phyloP scores from a whole-genome alignment of 2,888 invertebrate species.

The Mesoligia furuncula region DNA sequence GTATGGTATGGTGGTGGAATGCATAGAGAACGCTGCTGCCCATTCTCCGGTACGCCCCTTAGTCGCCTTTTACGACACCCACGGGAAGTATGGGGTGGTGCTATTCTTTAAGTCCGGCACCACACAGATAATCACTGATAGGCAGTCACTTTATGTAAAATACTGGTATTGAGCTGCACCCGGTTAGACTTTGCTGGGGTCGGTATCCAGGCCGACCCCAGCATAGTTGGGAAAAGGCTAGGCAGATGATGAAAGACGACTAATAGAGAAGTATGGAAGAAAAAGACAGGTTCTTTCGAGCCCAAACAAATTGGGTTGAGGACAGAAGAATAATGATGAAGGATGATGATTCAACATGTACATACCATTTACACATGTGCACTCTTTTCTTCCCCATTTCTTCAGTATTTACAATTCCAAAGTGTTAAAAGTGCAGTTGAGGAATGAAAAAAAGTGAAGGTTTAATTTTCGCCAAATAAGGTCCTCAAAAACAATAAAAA shows the following conservation, averaged over 20 bases:
- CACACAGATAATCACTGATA: too few species aligned
- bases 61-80: too few species aligned
- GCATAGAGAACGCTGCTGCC: too few species aligned
- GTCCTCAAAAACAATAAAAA: slow-evolving; percentile 13
- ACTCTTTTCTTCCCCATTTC: neutral
- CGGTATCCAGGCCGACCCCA: too few species aligned
- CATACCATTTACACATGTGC: neutral
- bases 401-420: neutral
- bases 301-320: neutral
- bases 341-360: neutral
- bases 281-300: neutral
- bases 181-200: neutral
- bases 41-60: too few species aligned
- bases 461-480: neutral
- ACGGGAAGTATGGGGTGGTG: too few species aligned
- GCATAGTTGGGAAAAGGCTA: neutral
- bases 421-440: neutral
- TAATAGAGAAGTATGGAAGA: too few species aligned
- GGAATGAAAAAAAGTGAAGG: neutral
- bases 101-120: too few species aligned
- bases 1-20: too few species aligned
- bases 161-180: too few species aligned
- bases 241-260: neutral
- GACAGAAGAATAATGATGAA: neutral
- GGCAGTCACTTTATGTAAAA: neutral